Evolutionary conservation across 2,888 invertebrate genomes (phyloP).

Genomic region (Macrophya annulata): DNA sequence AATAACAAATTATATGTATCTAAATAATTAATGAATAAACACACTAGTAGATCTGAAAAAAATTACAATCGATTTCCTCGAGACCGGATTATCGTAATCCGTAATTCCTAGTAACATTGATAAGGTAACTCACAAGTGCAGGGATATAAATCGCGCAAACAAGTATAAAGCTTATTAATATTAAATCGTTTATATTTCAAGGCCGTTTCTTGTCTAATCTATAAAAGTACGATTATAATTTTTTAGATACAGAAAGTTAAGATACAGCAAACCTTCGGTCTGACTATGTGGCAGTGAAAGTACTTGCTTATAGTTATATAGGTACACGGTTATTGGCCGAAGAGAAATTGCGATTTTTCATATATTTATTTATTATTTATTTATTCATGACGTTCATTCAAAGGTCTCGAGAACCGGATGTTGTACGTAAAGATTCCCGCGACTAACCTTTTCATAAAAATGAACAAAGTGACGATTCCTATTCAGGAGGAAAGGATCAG

Average conservation of each 20-base stretch:
- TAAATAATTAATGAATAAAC: neutral
- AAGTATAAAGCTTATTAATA: neutral
- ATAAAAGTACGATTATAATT: neutral
- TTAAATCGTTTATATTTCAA: neutral
- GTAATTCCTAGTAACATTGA: neutral
- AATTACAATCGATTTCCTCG: neutral
- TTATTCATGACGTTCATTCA: neutral
- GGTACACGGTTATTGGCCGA: neutral
- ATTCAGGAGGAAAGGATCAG: neutral
- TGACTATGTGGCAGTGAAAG: neutral
- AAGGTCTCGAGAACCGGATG: neutral
- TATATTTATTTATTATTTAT: neutral
- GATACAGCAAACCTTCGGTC: neutral
- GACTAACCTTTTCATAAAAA: neutral
- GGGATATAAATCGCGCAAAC: neutral
- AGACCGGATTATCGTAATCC: neutral
- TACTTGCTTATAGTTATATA: neutral
- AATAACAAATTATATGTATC: neutral
- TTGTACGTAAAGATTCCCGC: neutral
- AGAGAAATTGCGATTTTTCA: conserved; percentile 24
- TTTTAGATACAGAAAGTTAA: neutral
- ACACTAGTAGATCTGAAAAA: neutral
- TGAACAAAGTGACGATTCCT: neutral
- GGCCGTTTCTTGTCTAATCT: conserved; percentile 50
- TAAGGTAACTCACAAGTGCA: neutral